A percentile compares a stretch with the other conserved stretches of the same genome.
These are phyloP conservation scores for Chaetodon trifascialis DNA, from an alignment of 2,113 vertebrate genomes.

Conservation along the genomic window DNA sequence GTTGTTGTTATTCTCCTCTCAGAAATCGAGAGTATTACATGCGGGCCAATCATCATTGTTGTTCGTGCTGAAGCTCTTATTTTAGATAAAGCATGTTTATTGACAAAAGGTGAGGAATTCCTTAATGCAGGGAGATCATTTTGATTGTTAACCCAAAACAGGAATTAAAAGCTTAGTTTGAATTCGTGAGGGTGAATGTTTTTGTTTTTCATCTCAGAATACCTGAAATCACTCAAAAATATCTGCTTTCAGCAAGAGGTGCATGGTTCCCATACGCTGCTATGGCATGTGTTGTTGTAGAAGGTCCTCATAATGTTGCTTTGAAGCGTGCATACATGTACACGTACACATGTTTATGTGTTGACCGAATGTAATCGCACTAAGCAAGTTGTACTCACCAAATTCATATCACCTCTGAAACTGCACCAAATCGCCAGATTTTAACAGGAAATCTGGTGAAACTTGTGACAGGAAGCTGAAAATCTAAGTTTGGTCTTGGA, in stretches of 20 bases:
- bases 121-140: neutral
- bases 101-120: slow-evolving; percentile 35
- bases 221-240: neutral
- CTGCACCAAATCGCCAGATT: neutral
- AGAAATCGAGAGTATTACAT: slow-evolving; percentile 37
- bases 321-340: neutral
- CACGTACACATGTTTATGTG: neutral
- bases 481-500: neutral
- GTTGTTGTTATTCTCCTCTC: neutral
- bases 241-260: neutral
- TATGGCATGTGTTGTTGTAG: neutral
- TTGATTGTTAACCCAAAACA: slow-evolving; percentile 49
- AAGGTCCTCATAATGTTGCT: neutral
- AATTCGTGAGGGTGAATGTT: slow-evolving; percentile 16
- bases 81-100: slow-evolving; percentile 41
- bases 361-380: neutral
- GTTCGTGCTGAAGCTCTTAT: slow-evolving; percentile 27
- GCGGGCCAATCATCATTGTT: slow-evolving; percentile 9
- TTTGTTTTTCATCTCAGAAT: slow-evolving; percentile 4
- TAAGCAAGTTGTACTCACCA: neutral
- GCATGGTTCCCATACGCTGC: neutral
- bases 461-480: no score
- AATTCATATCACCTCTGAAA: neutral
- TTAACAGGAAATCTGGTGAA: neutral
- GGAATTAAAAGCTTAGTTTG: slow-evolving; percentile 61